Percentiles rank a stretch among this genome's conserved stretches.
These are phyloP conservation scores for Clavelina lepadiformis DNA, from an alignment of 23 tunicate genomes.

Conservation along the genomic window DNA sequence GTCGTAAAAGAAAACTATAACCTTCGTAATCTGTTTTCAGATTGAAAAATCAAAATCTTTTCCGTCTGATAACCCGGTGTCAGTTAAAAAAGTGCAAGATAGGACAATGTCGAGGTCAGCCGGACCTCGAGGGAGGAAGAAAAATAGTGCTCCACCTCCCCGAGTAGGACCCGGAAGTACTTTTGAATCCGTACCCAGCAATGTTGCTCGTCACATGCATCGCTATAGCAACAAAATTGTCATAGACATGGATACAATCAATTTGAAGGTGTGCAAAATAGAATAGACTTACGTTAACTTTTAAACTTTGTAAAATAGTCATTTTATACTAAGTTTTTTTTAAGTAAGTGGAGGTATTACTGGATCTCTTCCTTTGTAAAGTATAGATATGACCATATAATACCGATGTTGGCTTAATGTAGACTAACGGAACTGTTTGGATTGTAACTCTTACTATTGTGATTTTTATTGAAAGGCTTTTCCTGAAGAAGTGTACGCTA, in stretches of 20 bases:
- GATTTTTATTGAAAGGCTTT: conserved; percentile 31
- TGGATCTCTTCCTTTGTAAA: background rate
- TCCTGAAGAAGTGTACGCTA: conserved; percentile 97
- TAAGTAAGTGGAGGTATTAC: background rate
- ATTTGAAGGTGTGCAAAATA: conserved; percentile 43
- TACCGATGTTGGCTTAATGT: background rate
- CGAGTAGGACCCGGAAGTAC: conserved; percentile 93
- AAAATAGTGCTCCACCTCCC: conserved; percentile 69
- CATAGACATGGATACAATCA: conserved; percentile 68
- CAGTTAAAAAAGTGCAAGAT: background rate
- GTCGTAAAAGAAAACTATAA: no score
- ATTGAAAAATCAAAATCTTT: conserved; percentile 13
- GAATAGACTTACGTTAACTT: background rate
- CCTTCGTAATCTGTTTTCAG: conserved; percentile 12
- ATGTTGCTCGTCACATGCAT: conserved; percentile 59
- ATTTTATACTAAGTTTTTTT: background rate
- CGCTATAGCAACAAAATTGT: conserved; percentile 63
- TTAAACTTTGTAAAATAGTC: background rate
- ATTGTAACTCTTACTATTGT: no score
- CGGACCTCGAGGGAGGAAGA: conserved; percentile 35
- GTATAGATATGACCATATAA: background rate
- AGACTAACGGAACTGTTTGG: no score
- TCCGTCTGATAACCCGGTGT: conserved; percentile 7
- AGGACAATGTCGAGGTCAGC: conserved; percentile 50
- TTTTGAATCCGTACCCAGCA: conserved; percentile 69